These are phyloP conservation scores for Philonicus albiceps DNA, from an alignment of 2,888 invertebrate genomes.

Conservation along the genomic window DNA sequence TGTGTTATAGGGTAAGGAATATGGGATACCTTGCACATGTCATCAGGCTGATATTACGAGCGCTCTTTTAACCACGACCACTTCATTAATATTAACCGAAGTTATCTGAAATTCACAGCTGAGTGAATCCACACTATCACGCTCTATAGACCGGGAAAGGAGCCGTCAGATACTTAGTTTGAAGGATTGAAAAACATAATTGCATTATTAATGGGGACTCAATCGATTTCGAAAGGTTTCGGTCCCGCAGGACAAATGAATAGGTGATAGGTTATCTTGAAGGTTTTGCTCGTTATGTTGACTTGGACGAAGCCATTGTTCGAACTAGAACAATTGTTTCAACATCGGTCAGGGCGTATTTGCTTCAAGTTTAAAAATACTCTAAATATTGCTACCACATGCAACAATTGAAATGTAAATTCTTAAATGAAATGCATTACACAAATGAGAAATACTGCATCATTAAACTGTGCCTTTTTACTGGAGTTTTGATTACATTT, in stretches of 20 bases:
- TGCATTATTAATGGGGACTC: slow-evolving; percentile 46
- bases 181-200: slow-evolving; percentile 48
- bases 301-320: neutral
- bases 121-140: slow-evolving; percentile 50
- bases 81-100: slow-evolving; percentile 53
- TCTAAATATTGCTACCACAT: neutral
- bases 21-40: slow-evolving; percentile 46
- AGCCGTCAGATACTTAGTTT: slow-evolving; percentile 39
- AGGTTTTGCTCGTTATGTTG: slow-evolving; percentile 21
- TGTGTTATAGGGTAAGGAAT: slow-evolving; percentile 30
- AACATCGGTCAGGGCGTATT: neutral
- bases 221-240: slow-evolving; percentile 45
- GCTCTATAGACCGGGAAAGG: slow-evolving; percentile 1
- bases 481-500: no score
- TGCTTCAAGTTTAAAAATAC: neutral
- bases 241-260: slow-evolving; percentile 32
- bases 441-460: neutral
- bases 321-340: neutral
- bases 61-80: slow-evolving; percentile 42
- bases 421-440: neutral
- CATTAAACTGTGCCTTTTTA: neutral
- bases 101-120: slow-evolving; percentile 53
- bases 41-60: slow-evolving; percentile 36
- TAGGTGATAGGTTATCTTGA: slow-evolving; percentile 30
- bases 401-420: neutral